Conservation (phyloP, 2,113 vertebrate genomes). For the Microcebus tavaratra region DNA sequence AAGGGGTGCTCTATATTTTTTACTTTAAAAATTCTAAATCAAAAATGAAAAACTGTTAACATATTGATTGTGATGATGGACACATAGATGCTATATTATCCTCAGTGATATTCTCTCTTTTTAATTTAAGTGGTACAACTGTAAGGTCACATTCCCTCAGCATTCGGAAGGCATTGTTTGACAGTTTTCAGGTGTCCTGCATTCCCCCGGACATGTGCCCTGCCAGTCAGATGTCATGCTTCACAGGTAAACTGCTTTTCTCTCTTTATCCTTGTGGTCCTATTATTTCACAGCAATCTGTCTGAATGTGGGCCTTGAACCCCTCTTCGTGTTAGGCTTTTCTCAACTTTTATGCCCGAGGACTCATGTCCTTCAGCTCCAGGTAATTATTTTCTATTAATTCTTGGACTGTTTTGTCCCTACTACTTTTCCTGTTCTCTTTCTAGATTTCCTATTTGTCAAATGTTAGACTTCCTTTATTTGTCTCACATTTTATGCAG, state of each 20-base stretch:
- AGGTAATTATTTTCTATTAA: neutral
- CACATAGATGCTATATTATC: neutral
- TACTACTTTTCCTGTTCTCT: neutral
- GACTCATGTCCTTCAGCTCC: neutral
- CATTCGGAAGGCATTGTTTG: neutral
- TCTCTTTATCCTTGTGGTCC: neutral
- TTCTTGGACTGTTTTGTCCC: neutral
- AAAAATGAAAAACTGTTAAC: constrained; percentile 9
- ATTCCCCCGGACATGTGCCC: neutral
- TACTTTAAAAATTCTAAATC: neutral
- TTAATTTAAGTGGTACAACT: neutral
- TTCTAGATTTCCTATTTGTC: neutral
- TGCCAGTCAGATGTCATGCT: neutral
- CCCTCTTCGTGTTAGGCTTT: neutral
- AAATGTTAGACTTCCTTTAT: neutral
- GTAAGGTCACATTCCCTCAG: neutral
- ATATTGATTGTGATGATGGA: neutral
- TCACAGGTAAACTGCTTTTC: neutral
- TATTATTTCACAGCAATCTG: neutral
- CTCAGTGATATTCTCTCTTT: neutral
- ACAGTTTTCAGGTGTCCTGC: neutral
- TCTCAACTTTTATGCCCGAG: neutral
- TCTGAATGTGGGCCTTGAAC: neutral
- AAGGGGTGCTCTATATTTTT: neutral
- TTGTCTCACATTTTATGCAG: neutral